Percentiles rank a stretch among this genome's conserved stretches.
Evolutionary conservation across 2,797 vertebrate genomes (phyloP).

Genomic region (Thamnophis elegans): DNA sequence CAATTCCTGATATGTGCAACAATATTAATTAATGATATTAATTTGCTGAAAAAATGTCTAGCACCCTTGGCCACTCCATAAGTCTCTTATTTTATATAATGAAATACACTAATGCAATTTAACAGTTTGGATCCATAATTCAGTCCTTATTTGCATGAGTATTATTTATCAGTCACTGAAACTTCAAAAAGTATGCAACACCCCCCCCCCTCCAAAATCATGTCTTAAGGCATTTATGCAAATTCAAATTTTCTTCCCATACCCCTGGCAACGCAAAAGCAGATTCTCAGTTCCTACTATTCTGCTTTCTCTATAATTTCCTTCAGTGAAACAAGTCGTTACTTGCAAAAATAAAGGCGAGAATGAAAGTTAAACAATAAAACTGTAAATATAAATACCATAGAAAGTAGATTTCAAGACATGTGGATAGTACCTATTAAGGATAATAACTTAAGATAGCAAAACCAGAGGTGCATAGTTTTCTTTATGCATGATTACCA

Average conservation of each 20-base stretch:
- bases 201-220: not conserved
- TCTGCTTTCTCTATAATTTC: not conserved
- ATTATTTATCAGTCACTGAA: not conserved
- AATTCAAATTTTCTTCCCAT: not conserved
- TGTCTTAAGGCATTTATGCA: not conserved
- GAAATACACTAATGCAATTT: not conserved
- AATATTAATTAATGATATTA: not conserved
- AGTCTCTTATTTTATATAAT: not conserved
- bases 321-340: not conserved
- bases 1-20: not conserved
- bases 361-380: not conserved
- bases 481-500: conserved; percentile 40
- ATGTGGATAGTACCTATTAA: not conserved
- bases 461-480: conserved; percentile 35
- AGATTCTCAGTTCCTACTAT: not conserved
- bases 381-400: not conserved
- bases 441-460: conserved; percentile 4
- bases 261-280: not conserved
- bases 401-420: not conserved
- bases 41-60: not conserved
- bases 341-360: not conserved
- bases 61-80: not conserved
- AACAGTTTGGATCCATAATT: not conserved
- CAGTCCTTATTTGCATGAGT: not conserved
- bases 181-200: not conserved